Base-by-base conservation (phyloP, 92 coral and sea anemone genomes). In the Palythoa caribaeorum region DNA sequence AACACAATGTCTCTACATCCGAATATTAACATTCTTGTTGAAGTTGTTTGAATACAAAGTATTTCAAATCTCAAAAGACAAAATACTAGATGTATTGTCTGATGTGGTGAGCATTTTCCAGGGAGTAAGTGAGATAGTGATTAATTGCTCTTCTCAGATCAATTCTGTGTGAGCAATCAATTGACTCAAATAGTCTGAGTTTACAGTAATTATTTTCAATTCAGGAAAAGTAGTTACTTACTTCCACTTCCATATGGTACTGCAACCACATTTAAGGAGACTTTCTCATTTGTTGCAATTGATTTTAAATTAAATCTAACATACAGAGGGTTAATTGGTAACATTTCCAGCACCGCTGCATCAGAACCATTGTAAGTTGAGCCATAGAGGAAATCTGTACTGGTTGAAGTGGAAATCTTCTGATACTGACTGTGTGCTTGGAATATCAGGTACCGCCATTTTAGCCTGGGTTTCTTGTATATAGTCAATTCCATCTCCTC, bases 351-450 rank as follows among this genome's bases (percentile, higher is more conserved):
- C 11, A 89, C 88, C 12, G 99, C 95, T 11, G 91, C 93, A 87
- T 90, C 90, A 38, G 92, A 84, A 12, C 97, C 94, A 48, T 68
- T 86, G 87, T 92, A 88, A 48, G 94, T 60, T 7, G 74, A 72
- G 14, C 78, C 91, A 70, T 97, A 88, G 1, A 63, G 15, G 65
- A 89, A 91, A 2, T 1, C 11, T 9, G 89, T 86, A 52, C 77
- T 84, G 36, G 88, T 79, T 14, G 98, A 92, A 17, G 90, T 90
- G 19, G 90, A 77, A 6, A 90, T 87, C 48, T 78, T 90, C 54
- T 83, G 88, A 21, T 91, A 87, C 88, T 93, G 92, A 5, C 92
- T 87, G 84, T 97, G 99, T n/a, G 93, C 98, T 84, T 97, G 99
- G 55, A 91, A 90, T 37, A 97, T 93, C 14, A 93, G 87, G 90